phyloP scores from a whole-genome alignment of 2,113 vertebrate genomes.

The Misgurnus mizolepis region DNA sequence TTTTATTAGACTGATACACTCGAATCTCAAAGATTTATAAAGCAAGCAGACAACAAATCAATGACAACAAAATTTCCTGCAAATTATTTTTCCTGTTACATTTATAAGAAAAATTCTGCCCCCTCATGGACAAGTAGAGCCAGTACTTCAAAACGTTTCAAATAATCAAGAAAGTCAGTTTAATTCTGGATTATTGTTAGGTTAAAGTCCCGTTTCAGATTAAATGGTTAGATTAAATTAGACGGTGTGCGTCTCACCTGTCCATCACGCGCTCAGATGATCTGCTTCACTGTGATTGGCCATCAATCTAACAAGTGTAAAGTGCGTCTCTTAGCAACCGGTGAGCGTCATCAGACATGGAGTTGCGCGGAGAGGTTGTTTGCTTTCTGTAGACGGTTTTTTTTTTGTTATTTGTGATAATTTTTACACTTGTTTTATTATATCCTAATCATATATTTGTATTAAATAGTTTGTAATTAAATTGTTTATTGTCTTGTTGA shows the following conservation, averaged over 20 bases:
- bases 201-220: too few species aligned
- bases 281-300: not conserved
- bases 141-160: not conserved
- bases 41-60: too few species aligned
- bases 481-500: too few species aligned
- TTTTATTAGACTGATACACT: too few species aligned
- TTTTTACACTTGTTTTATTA: too few species aligned
- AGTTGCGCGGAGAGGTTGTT: slow-evolving; percentile 3
- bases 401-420: too few species aligned
- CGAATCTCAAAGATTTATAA: too few species aligned
- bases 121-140: slow-evolving; percentile 28
- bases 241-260: not conserved
- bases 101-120: slow-evolving; percentile 35
- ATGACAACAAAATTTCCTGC: too few species aligned
- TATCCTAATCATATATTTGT: too few species aligned
- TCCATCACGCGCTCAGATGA: not conserved
- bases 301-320: slow-evolving; percentile 10
- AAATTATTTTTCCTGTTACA: too few species aligned
- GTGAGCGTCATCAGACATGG: not conserved
- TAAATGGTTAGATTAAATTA: too few species aligned
- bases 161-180: not conserved
- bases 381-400: not conserved
- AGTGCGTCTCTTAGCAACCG: slow-evolving; percentile 34
- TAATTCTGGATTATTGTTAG: not conserved
- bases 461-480: too few species aligned